Conservation (phyloP, 2,888 invertebrate species). For the Heliconius erato region DNA sequence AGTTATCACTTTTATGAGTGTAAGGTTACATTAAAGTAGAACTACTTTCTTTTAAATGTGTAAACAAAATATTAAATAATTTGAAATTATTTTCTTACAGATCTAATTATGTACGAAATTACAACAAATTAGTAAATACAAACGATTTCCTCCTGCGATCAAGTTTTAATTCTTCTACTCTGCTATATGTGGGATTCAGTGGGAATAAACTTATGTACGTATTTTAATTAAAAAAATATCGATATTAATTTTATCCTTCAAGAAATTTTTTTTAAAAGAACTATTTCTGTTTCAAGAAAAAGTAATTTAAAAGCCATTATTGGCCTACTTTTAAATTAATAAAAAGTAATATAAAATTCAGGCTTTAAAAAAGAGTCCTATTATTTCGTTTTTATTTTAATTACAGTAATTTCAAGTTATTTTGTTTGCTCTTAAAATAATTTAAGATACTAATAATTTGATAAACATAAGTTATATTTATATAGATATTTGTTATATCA, state of each 20-base stretch:
- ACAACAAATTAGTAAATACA: too few species aligned
- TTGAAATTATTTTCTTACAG: too few species aligned
- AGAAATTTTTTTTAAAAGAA: neutral
- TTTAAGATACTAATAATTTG: neutral
- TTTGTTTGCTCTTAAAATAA: neutral
- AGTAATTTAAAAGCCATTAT: conserved; percentile 11
- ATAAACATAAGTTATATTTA: neutral
- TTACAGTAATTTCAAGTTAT: neutral
- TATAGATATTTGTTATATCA: neutral
- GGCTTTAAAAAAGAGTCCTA: neutral
- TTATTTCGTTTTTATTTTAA: neutral
- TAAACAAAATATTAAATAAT: neutral
- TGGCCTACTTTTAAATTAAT: neutral
- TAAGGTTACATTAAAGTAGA: too few species aligned
- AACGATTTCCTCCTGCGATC: too few species aligned
- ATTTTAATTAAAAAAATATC: neutral
- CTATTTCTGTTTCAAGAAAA: neutral
- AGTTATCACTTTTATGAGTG: too few species aligned
- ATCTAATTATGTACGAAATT: too few species aligned
- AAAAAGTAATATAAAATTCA: neutral
- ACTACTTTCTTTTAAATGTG: neutral
- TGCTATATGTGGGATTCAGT: neutral
- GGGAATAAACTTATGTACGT: neutral
- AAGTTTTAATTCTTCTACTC: too few species aligned
- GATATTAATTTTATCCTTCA: neutral